Conservation (phyloP, 2,113 vertebrate genomes). For the Megaceryle maxima region DNA sequence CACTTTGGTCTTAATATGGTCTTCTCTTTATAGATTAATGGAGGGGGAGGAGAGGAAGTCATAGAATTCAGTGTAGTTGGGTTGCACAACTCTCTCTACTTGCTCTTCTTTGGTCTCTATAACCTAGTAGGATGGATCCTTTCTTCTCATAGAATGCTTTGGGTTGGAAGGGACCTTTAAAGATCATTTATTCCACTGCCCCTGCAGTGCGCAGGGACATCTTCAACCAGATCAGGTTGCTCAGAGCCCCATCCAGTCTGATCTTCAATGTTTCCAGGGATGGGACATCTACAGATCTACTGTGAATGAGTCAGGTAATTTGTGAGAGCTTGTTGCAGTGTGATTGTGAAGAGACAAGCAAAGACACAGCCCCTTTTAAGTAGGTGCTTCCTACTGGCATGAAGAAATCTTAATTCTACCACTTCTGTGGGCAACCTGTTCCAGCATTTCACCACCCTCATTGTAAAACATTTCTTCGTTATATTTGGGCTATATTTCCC, state of each 20-base stretch:
- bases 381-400: not conserved
- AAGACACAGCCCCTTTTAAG: too few species aligned
- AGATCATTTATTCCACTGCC: not conserved
- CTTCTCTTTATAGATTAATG: rapidly evolving
- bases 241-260: not conserved
- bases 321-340: rapidly evolving
- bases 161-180: not conserved
- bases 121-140: not conserved
- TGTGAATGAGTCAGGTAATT: rapidly evolving
- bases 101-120: not conserved
- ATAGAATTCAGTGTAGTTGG: not conserved
- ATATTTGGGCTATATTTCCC: not conserved
- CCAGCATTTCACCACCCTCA: not conserved
- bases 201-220: not conserved
- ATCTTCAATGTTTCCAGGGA: not conserved
- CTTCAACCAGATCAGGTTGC: not conserved
- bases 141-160: not conserved
- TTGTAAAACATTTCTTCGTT: not conserved
- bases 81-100: not conserved
- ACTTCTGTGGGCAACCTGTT: not conserved
- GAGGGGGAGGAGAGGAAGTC: rapidly evolving
- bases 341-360: not conserved
- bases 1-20: rapidly evolving
- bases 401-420: not conserved
- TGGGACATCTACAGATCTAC: too few species aligned